Evolutionary conservation across 2,797 vertebrate genomes (phyloP).

Genomic region (Phataginus tricuspis): DNA sequence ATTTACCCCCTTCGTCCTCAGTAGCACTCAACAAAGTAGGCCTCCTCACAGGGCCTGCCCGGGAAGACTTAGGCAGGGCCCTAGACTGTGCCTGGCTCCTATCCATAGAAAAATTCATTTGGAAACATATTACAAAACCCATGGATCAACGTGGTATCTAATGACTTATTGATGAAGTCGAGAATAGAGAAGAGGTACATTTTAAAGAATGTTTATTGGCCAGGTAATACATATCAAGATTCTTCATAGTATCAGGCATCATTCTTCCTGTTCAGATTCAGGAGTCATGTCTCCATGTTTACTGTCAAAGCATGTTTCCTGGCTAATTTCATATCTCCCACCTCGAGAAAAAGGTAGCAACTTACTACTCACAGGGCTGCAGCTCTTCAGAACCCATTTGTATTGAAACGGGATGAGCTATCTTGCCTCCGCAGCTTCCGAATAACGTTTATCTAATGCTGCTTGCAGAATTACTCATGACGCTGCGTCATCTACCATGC

Average conservation of each 20-base stretch:
- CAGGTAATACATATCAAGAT: neutral
- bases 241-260: neutral
- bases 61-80: neutral
- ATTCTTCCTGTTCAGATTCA: neutral
- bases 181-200: neutral
- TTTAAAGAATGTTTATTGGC: neutral
- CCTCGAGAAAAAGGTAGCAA: neutral
- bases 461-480: neutral
- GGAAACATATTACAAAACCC: neutral
- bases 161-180: neutral
- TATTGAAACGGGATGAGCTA: neutral
- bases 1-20: neutral
- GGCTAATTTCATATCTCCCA: neutral
- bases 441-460: neutral
- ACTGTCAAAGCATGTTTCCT: neutral
- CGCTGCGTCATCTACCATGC: fast-evolving
- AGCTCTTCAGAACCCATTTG: neutral
- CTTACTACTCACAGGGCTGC: neutral
- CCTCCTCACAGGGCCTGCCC: too few relatives aligned
- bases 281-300: neutral
- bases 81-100: neutral
- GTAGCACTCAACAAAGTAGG: neutral
- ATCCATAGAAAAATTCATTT: neutral
- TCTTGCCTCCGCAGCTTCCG: neutral
- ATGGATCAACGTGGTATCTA: too few relatives aligned